Evolutionary conservation across 2,797 vertebrate species (phyloP), one percentile per base, ranked within the genome.

Genomic region (Xenops minutus): DNA sequence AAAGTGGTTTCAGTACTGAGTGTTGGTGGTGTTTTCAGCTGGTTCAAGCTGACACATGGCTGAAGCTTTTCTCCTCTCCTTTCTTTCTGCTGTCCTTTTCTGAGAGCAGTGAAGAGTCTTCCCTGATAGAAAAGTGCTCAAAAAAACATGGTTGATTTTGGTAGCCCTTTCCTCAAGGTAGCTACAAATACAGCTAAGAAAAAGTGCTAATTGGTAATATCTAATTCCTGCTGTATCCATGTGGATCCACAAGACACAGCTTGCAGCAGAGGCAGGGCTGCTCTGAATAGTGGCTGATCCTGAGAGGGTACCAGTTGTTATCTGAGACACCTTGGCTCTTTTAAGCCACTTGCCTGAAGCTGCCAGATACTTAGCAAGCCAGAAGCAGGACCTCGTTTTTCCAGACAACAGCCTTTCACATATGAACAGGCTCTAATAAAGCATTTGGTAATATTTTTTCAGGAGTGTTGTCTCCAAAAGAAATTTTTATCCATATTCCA

Each of bases 171-270:
- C 36, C 11, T 72, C 11, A 9, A 1, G 5, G 17, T 12, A 59
- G 3, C 17, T 64, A 44, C 7, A 27, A 73, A 63, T 21, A 41
- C 2, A 3, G 16, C 13, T 29, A 63, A 52, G 43, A 19, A 73
- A 76, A 34, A 29, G 26, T 4, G 9, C 2, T 58, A 12, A 71
- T 0, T 41, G 5, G 2, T 2, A 61, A 12, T 54, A 69, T 27
- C 26, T 24, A 82, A 7, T 61, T 83, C 41, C 68, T 82, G 6
- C 26, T 27, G 12, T 4, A n/a, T 24, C 15, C 41, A 6, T 0
- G 0, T 29, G 41, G 48, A 79, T 71, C 8, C 37, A 85, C 22
- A 29, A 46, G 69, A 41, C 18, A 58, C 20, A 63, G 7, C 14
- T 15, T 23, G 49, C 23, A 71, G 29, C 10, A 81, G 16, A 9